phyloP scores from a whole-genome alignment of 2,113 vertebrate genomes.

The Datnioides undecimradiatus region DNA sequence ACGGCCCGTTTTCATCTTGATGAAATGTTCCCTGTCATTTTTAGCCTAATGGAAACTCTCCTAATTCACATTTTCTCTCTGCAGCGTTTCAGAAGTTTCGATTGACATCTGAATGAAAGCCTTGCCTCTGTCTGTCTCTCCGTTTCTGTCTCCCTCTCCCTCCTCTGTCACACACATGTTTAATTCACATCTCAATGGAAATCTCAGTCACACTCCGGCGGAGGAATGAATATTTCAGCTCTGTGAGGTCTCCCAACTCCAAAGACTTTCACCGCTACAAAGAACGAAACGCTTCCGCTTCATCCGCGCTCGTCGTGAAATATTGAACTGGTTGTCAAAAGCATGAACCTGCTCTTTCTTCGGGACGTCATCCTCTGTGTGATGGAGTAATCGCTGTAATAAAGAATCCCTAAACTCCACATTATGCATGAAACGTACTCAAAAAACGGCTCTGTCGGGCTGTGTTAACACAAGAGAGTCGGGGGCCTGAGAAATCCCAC shows the following conservation, averaged over 20 bases:
- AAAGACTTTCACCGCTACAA: conserved; percentile 21
- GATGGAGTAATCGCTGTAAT: conserved; percentile 28
- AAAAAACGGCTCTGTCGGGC: not conserved
- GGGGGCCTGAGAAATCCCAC: not conserved
- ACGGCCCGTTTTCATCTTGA: no score
- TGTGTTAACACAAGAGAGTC: not conserved
- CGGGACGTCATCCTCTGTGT: conserved; percentile 5
- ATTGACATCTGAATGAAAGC: not conserved
- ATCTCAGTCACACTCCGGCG: conserved; percentile 35
- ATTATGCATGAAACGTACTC: not conserved
- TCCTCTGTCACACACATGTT: conserved; percentile 24
- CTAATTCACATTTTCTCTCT: not conserved
- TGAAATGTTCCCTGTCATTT: not conserved
- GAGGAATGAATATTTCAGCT: conserved; percentile 39
- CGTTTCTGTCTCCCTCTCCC: not conserved
- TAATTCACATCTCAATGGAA: conserved; percentile 24
- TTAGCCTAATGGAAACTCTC: not conserved
- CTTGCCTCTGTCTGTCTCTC: not conserved
- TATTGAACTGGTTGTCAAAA: conserved; percentile 47
- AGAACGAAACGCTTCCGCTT: conserved; percentile 31
- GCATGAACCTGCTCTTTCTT: conserved; percentile 27
- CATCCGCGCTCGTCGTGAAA: conserved; percentile 27
- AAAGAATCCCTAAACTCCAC: conserved; percentile 3
- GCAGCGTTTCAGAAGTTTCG: not conserved
- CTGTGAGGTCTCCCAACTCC: not conserved